Evolutionary conservation across 2,797 vertebrate species (phyloP).

Genomic region (Diglossa cyanea): DNA sequence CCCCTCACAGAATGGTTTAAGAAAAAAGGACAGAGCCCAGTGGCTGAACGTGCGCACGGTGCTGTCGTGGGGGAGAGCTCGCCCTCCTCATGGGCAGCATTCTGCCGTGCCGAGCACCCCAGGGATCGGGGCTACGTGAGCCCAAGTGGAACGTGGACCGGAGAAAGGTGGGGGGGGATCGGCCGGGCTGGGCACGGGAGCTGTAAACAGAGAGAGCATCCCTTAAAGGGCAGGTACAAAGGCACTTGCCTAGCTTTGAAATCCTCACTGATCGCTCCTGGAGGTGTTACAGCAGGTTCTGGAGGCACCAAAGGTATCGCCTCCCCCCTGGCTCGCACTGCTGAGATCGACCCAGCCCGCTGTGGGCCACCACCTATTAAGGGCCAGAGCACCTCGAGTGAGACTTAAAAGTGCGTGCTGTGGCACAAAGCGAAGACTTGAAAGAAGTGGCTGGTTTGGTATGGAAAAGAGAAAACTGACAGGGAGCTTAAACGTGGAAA

Average conservation of each 20-base stretch:
- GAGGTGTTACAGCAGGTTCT: neutral
- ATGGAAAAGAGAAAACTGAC: neutral
- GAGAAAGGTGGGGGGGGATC: neutral
- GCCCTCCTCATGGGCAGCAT: neutral
- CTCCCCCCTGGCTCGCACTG: neutral
- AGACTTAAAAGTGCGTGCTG: neutral
- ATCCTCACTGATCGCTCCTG: neutral
- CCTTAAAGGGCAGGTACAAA: neutral
- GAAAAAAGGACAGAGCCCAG: rapidly evolving
- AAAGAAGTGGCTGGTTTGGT: neutral
- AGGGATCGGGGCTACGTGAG: neutral
- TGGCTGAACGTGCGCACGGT: rapidly evolving
- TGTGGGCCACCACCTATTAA: neutral
- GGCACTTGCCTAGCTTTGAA: neutral
- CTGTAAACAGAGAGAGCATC: neutral
- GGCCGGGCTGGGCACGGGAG: neutral
- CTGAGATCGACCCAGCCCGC: neutral
- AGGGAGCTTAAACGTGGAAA: neutral
- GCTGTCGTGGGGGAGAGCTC: neutral
- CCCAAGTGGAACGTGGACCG: neutral
- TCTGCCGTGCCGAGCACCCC: neutral
- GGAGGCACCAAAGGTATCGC: neutral
- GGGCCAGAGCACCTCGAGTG: neutral
- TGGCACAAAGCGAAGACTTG: neutral
- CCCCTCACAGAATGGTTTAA: rapidly evolving